phyloP scores from a whole-genome alignment of 2,888 invertebrate genomes.

The Crematogaster levior region DNA sequence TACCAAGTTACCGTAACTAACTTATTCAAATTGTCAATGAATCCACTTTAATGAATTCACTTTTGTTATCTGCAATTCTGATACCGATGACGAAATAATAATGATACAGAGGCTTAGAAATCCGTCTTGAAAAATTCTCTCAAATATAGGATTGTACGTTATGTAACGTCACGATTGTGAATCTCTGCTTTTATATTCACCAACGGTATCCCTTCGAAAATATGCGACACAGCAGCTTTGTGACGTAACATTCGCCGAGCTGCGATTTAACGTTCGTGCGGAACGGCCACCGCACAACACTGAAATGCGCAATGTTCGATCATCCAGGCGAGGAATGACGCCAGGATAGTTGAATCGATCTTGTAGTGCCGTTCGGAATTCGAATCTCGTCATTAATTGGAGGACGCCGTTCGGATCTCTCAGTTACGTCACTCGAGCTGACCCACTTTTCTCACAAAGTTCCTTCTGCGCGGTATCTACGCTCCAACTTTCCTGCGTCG shows the following conservation, averaged over 20 bases:
- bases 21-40: background rate
- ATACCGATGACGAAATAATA: background rate
- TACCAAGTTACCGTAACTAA: background rate
- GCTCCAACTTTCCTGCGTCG: constrained; percentile 36
- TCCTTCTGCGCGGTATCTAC: constrained; percentile 17
- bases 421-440: constrained; percentile 2
- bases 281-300: constrained; percentile 14
- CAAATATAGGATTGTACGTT: background rate
- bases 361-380: constrained; percentile 58
- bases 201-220: background rate
- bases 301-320: constrained; percentile 34
- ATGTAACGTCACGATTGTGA: background rate
- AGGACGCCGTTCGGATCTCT: constrained; percentile 37
- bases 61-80: background rate
- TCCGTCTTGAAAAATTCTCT: background rate
- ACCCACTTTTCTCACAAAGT: constrained; percentile 42
- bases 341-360: constrained; percentile 8
- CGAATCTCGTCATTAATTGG: constrained; percentile 69
- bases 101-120: background rate
- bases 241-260: background rate
- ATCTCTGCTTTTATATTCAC: background rate
- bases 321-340: constrained; percentile 19
- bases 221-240: background rate
- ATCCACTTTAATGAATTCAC: background rate
- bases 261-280: constrained; percentile 26